Conservation (phyloP, 2,888 invertebrate genomes). For the Pandemis corylana region DNA sequence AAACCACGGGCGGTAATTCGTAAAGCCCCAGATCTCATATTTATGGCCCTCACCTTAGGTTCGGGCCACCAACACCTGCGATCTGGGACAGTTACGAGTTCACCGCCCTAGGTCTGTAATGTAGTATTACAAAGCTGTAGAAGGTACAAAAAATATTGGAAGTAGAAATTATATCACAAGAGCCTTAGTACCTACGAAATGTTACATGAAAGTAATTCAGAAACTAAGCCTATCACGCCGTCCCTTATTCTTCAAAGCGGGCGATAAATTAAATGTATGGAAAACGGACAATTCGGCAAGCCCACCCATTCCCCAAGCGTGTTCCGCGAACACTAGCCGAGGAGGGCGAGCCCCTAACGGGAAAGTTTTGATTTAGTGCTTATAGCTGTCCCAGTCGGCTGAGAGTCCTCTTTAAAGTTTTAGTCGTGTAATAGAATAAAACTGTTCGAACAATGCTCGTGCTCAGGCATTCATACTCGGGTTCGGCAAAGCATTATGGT, state of each 20-base stretch:
- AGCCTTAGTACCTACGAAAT: slow-evolving; percentile 19
- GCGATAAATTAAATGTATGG: slow-evolving; percentile 39
- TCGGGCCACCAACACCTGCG: no score
- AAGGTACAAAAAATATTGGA: background rate
- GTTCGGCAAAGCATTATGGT: slow-evolving; percentile 62
- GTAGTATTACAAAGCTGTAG: background rate
- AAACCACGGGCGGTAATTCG: no score
- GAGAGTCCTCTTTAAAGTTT: slow-evolving; percentile 80
- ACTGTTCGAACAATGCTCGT: slow-evolving; percentile 76
- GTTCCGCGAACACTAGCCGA: slow-evolving; percentile 72
- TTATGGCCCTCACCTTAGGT: no score
- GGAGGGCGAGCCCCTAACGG: slow-evolving; percentile 66
- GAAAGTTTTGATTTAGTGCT: slow-evolving; percentile 84
- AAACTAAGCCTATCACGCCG: slow-evolving; percentile 40
- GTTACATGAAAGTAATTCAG: slow-evolving; percentile 16
- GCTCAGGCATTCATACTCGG: slow-evolving; percentile 69
- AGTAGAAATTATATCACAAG: background rate
- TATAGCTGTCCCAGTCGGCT: slow-evolving; percentile 76
- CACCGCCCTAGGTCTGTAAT: no score
- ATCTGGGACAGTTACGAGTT: no score
- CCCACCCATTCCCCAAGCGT: slow-evolving; percentile 63
- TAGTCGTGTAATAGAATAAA: slow-evolving; percentile 82
- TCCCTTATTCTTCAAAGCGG: slow-evolving; percentile 62
- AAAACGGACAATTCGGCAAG: slow-evolving; percentile 65
- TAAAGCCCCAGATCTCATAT: no score